Evolutionary conservation across 2,888 invertebrate species (phyloP), one percentile per base, ranked within the genome.

Genomic region (Drosophila anomelani): DNA sequence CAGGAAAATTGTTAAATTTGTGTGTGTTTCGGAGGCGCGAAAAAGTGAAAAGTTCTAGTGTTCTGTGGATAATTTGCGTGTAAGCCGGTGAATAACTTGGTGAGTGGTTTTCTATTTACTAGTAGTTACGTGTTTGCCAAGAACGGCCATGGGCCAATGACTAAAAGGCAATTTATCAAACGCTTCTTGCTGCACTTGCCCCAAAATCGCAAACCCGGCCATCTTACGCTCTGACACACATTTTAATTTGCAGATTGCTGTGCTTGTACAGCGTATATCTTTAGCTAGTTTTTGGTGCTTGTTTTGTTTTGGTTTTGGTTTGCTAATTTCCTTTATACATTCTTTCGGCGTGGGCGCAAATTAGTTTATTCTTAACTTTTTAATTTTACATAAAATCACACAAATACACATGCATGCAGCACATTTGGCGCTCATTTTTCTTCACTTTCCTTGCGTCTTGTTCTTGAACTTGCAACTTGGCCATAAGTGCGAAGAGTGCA

Each of bases 401-500:
- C 23, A 34, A 36, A 55, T 46, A 17, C 23, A 53, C 15, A n/a
- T 38, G 46, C 54, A n/a, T 47, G 26, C 75, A 29, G 34, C 58
- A 34, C 64, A 64, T 64, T 64, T 64, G 64, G 36, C 56, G 26
- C 43, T 39, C 34, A 43, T 68, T 38, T 41, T 17, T 57, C 23
- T 44, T 29, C 26, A 39, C 47, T 60, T 63, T 69, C 39, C 46
- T 73, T 32, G n/a, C 12, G 62, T 46, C 70, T 44, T 73, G 29
- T 29, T 85, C 87, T 84, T 81, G 81, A 81, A 84, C 81, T 81
- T 81, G 81, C 62, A 66, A 68, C 64, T 70, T 51, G 47, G 49
- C 34, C n/a, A 47, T 56, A 20, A 15, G 43, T 63, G 47, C 5
- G 23, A 62, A 8, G 62, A 47, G 62, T 49, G 38, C 47, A 23